These are phyloP conservation scores for Kryptopterus vitreolus DNA, from an alignment of 2,797 vertebrate species.

Conservation along the genomic window DNA sequence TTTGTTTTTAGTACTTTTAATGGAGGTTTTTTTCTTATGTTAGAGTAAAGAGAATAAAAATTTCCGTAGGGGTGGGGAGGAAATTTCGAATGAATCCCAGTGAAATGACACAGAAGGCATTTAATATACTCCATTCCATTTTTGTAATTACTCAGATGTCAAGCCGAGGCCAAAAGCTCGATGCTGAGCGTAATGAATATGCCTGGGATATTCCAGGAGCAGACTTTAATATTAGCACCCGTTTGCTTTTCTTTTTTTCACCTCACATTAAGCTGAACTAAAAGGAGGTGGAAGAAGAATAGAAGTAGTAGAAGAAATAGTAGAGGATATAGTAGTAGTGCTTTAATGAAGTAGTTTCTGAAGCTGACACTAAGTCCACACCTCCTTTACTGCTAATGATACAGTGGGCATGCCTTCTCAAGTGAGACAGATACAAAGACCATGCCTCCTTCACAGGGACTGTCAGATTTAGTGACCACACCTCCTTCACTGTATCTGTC, in stretches of 20 bases:
- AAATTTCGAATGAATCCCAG: conserved; percentile 36
- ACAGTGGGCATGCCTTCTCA: too few species aligned
- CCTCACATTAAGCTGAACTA: conserved; percentile 30
- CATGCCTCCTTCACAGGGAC: too few species aligned
- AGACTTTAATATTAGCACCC: conserved; percentile 39
- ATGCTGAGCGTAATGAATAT: conserved; percentile 39
- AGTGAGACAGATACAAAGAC: too few species aligned
- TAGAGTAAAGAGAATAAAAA: conserved; percentile 28
- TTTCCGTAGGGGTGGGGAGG: conserved; percentile 19
- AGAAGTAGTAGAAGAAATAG: too few species aligned
- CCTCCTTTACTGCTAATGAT: too few species aligned
- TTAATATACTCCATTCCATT: conserved; percentile 46
- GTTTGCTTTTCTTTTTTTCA: conserved; percentile 16
- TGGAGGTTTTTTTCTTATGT: neutral
- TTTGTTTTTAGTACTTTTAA: neutral
- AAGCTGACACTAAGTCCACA: too few species aligned
- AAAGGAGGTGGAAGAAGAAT: too few species aligned
- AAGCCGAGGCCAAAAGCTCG: conserved; percentile 32
- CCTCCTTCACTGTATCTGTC: too few species aligned
- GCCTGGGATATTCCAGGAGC: conserved; percentile 34
- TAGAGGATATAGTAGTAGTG: too few species aligned
- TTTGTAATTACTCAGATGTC: conserved; percentile 52
- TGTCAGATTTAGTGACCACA: too few species aligned
- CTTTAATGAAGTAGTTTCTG: too few species aligned
- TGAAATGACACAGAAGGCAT: conserved; percentile 41